phyloP scores from a whole-genome alignment of 1,140 invertebrate species.

The Papilio helenus region DNA sequence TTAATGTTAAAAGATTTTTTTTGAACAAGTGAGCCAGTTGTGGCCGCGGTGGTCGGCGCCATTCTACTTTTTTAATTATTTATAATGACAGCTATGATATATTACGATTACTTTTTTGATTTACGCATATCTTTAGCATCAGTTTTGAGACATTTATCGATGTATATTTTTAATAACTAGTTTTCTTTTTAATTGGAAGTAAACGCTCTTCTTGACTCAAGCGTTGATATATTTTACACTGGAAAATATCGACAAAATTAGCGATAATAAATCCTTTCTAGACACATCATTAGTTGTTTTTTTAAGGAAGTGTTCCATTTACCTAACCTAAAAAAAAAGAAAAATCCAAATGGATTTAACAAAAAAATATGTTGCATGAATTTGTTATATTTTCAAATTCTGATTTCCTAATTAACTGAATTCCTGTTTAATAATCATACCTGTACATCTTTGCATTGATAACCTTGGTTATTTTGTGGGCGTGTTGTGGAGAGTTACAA shows the following conservation, averaged over 20 bases:
- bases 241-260: background rate
- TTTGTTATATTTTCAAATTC: too few species aligned
- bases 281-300: too few species aligned
- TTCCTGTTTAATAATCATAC: too few species aligned
- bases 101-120: slow-evolving; percentile 39
- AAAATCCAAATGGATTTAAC: too few species aligned
- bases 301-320: too few species aligned
- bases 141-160: background rate
- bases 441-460: slow-evolving; percentile 32
- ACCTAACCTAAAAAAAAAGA: too few species aligned
- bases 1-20: background rate
- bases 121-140: slow-evolving; percentile 14
- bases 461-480: slow-evolving; percentile 67
- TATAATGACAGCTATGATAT: slow-evolving; percentile 47
- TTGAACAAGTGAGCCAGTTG: background rate
- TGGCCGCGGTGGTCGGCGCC: slow-evolving; percentile 47
- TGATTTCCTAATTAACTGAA: too few species aligned
- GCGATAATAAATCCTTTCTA: too few species aligned
- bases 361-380: too few species aligned
- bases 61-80: slow-evolving; percentile 65
- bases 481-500: slow-evolving; percentile 59
- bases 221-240: background rate
- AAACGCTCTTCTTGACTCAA: background rate
- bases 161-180: background rate
- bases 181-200: background rate